Conservation (phyloP, 2,113 vertebrate species). For the Mellivora capensis region DNA sequence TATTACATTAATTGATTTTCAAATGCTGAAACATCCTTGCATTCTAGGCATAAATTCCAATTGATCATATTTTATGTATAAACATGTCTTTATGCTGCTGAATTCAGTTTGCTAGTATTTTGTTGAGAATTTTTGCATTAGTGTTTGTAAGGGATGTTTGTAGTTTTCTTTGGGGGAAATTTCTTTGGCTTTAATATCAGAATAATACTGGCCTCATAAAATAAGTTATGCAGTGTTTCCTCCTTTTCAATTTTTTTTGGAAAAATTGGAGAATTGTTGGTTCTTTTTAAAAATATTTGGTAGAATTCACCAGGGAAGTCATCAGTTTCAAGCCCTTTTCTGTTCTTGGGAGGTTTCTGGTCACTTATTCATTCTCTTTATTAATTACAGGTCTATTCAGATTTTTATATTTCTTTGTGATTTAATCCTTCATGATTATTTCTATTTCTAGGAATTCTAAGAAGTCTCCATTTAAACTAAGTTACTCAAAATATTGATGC, state of each 20-base stretch:
- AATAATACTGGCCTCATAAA: background rate
- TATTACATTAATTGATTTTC: background rate
- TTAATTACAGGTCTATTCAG: background rate
- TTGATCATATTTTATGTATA: background rate
- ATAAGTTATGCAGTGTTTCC: background rate
- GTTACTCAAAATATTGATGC: background rate
- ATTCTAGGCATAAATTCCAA: background rate
- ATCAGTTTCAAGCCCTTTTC: background rate
- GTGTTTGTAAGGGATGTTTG: background rate
- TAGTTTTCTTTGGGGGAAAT: background rate
- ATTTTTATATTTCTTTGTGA: background rate
- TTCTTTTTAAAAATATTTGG: background rate
- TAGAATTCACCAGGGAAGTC: background rate
- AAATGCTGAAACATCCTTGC: background rate
- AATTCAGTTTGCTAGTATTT: background rate
- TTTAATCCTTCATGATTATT: background rate
- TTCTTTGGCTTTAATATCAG: background rate
- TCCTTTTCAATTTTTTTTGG: background rate
- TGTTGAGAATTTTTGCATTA: background rate
- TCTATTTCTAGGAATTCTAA: background rate
- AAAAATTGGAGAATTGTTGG: background rate
- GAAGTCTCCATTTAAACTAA: background rate
- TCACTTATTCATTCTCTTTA: background rate
- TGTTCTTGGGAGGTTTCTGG: background rate
- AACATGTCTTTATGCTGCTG: background rate